phyloP scores from a whole-genome alignment of 2,797 vertebrate species.

The Pseudochirops cupreus region DNA sequence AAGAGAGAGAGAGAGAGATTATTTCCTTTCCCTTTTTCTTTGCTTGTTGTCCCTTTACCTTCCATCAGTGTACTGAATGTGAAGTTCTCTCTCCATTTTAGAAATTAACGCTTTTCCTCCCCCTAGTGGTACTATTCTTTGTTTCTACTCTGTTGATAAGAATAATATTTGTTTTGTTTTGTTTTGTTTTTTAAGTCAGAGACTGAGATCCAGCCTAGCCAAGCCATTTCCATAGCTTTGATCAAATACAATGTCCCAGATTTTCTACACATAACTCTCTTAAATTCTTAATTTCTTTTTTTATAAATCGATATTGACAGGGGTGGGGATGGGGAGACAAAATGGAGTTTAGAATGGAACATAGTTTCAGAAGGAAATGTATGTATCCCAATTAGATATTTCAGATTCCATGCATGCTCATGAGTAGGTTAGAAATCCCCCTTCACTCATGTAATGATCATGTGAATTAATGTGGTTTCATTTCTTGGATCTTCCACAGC shows the following conservation, averaged over 20 bases:
- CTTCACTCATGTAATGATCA: neutral
- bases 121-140: constrained; percentile 73
- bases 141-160: fast-evolving
- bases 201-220: neutral
- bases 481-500: neutral
- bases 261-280: neutral
- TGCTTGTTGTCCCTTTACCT: neutral
- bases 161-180: neutral
- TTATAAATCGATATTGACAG: constrained; percentile 6
- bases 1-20: neutral
- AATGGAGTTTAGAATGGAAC: neutral
- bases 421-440: neutral
- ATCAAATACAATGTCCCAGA: fast-evolving
- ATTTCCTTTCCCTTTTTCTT: neutral
- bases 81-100: neutral
- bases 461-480: neutral
- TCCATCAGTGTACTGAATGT: neutral
- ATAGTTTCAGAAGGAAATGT: neutral
- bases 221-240: fast-evolving
- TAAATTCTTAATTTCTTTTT: neutral
- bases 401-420: constrained; percentile 6
- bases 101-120: constrained; percentile 70
- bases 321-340: neutral
- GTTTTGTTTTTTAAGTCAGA: neutral
- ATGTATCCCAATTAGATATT: fast-evolving